Conservation (phyloP, 2,888 invertebrate genomes). For the Nomada flava region DNA sequence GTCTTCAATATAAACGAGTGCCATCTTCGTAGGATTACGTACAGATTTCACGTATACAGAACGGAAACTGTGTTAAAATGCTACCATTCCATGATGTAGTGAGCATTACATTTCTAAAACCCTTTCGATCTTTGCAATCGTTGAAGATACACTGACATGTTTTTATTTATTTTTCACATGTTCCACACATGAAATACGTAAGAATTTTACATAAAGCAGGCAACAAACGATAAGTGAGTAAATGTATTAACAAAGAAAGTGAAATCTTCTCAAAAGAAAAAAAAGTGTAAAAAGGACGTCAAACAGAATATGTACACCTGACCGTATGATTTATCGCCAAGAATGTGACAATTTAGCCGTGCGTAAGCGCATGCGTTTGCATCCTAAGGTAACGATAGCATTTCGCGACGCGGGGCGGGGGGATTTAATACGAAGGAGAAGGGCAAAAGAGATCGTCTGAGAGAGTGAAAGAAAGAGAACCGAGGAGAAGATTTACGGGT, state of each 20-base stretch:
- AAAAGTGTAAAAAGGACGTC: too few relatives aligned
- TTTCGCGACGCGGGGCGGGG: constrained; percentile 39
- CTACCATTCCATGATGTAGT: not conserved
- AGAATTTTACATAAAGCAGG: not conserved
- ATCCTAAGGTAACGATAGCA: not conserved
- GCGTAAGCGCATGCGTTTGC: constrained; percentile 49
- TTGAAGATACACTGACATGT: not conserved
- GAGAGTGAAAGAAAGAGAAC: constrained; percentile 37
- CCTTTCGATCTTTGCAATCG: not conserved
- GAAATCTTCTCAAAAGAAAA: not conserved
- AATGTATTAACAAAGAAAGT: too few relatives aligned
- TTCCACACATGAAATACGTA: not conserved
- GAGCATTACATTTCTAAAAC: not conserved
- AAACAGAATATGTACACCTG: not conserved
- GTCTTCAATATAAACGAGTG: constrained; percentile 80
- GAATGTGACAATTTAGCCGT: not conserved
- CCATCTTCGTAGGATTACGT: constrained; percentile 72
- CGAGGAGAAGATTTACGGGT: constrained; percentile 32
- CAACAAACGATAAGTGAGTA: too few relatives aligned
- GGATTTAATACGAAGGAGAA: constrained; percentile 35
- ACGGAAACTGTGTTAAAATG: not conserved
- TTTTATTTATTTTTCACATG: not conserved
- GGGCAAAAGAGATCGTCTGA: constrained; percentile 54
- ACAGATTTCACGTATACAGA: not conserved
- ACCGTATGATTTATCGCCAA: constrained; percentile 29